Evolutionary conservation across 2,797 vertebrate genomes (phyloP).

Genomic region (Acipenser transmontanus): DNA sequence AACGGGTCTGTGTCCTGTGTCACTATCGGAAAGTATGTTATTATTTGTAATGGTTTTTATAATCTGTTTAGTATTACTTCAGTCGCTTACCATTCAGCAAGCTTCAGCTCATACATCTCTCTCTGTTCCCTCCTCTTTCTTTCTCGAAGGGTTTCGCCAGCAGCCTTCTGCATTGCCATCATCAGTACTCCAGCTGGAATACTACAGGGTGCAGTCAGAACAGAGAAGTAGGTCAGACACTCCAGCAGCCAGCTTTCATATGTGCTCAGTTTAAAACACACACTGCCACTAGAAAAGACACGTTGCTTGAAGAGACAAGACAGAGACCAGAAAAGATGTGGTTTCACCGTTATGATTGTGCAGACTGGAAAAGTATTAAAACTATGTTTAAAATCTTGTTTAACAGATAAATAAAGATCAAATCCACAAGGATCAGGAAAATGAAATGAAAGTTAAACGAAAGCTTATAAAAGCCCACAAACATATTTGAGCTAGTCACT

Average conservation of each 20-base stretch:
- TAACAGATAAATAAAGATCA: too few relatives aligned
- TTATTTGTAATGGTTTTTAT: neutral
- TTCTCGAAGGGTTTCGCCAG: slow-evolving; percentile 66
- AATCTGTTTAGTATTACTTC: neutral
- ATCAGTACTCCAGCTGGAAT: slow-evolving; percentile 68
- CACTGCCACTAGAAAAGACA: slow-evolving; percentile 29
- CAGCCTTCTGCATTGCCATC: slow-evolving; percentile 57
- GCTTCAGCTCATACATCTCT: slow-evolving; percentile 58
- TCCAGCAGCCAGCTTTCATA: too few relatives aligned
- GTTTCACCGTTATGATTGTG: neutral
- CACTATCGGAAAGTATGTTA: too few relatives aligned
- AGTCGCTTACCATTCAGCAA: slow-evolving; percentile 70
- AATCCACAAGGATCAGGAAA: too few relatives aligned
- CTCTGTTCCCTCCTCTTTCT: slow-evolving; percentile 57
- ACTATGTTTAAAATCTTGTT: too few relatives aligned
- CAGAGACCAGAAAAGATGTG: neutral
- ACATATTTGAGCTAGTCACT: too few relatives aligned
- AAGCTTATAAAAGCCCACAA: too few relatives aligned
- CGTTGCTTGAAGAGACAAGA: neutral
- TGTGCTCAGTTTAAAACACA: slow-evolving; percentile 14
- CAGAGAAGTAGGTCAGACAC: too few relatives aligned
- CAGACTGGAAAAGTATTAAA: neutral
- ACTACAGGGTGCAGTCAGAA: slow-evolving; percentile 29
- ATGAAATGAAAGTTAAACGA: too few relatives aligned
- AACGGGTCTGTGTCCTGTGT: neutral